Base-by-base conservation (phyloP, 2,888 invertebrate species). In the Tinea semifulvella region DNA sequence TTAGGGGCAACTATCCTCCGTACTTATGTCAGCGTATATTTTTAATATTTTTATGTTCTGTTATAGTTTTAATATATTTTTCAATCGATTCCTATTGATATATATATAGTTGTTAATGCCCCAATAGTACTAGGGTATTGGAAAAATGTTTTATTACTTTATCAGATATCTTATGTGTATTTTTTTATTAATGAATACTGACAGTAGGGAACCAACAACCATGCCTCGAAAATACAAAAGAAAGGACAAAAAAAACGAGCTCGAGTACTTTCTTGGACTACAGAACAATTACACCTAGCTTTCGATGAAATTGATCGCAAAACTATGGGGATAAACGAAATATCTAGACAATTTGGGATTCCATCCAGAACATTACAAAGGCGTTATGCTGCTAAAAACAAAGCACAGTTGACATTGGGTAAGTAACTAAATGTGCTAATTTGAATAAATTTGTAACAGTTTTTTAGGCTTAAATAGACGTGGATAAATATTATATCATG, bases 321-420 rank as follows among this genome's bases (percentile, higher is more conserved):
- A 44, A 46, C 8, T 19, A 47, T 53, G 47, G 51, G 50, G 42
- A 50, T 53, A 35, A 54, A 54, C 28, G 53, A 52, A 53, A 53
- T 53, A 53, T 55, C 51, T 49, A 46, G 53, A 48, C 48, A 48
- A 31, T 53, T 52, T 53, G 52, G 51, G 42, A 54, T 56, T 52
- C 51, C 51, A 48, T 50, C 53, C 1, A 50, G 53, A 45, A 53
- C 53, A 47, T 51, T 54, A 26, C 48, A 52, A 47, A 53, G 52
- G 43, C 52, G 53, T 35, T 55, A 52, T 46, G 52, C 48, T 53
- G 38, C 47, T 49, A 49, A 48, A 51, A 52, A 51, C 42, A 47
- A 26, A 49, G 48, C 43, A 25, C 47, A 51, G 46, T 17, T 48
- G 45, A 53, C 51, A 31, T 42, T 46, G 42, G 46, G 46, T 46